Evolutionary conservation across 2,797 vertebrate genomes (phyloP), one percentile per base, ranked within the genome.

Genomic region (Leptodactylus fallax): DNA sequence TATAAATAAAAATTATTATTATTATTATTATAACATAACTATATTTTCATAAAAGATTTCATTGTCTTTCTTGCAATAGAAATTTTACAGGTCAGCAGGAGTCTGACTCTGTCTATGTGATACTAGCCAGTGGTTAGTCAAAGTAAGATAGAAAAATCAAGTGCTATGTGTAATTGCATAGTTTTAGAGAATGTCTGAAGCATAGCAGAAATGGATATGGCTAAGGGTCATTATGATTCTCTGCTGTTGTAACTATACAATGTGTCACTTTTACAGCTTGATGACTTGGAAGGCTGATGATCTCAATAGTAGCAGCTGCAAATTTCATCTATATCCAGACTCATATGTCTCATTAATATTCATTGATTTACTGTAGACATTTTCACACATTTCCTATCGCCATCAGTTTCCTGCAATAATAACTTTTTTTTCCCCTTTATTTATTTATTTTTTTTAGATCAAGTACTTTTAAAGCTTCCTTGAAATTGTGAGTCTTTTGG

Each of bases 331-430:
- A 23, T 14, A 53, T 77, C n/a, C 21, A 53, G 49, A 77, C 74
- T 23, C 12, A 21, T 3, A 74, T 74, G 45, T 21, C 71, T 74
- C n/a, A 77, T 76, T 76, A 76, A n/a, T 51, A 76, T 53, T 77
- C 74, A 77, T 12, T 53, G 74, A 77, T 77, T 47, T 23, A 76
- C 72, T n/a, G 19, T 49, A 76, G 47, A 49, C 72, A 76, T 51
- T 76, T 76, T 76, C 45, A 76, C 72, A 49, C 72, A 49, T 76
- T 51, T 76, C 3, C n/a, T 53, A 23, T 51, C 19, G 45, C 47
- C 45, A 21, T 79, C 14, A 58, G 25, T 63, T 63, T 63, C 56
- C 58, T 61, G 6, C 6, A 61, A 63, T 47, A 60, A 79, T 53
- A 55, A 19, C 56, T 60, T 80, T 79, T 80, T 51, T n/a, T n/a